Evolutionary conservation across 2,113 vertebrate genomes (phyloP), one percentile per base, ranked within the genome.

Genomic region (Stictonetta naevosa): DNA sequence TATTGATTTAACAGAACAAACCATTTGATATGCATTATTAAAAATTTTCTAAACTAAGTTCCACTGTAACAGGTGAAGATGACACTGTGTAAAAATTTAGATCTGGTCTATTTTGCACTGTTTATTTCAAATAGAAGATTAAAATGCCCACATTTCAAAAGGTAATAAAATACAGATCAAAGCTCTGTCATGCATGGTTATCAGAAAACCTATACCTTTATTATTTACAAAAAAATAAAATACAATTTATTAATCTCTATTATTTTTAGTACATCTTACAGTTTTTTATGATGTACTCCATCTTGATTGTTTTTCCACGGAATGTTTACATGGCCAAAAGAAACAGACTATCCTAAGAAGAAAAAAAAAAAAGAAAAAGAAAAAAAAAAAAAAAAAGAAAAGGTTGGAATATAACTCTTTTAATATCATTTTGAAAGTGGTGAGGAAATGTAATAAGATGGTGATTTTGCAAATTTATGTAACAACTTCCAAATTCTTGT

Each of bases 401-500:
- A 77, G 6, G 14, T 17, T 86, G 64, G 64, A 86, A 34, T 42
- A 14, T 40, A 60, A 60, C 36, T 91, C 55, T n/a, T 80, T 46
- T 22, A 44, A 79, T 38, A 36, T 60, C 15, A 60, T 81, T 86
- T 50, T 76, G 53, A 76, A 94, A 75, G 44, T 50, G 14, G 7
- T 62, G 15, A 88, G 62, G 25, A 88, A 92, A 86, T 69, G 25
- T 73, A 94, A 58, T 28, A 73, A 78, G 78, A 92, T 42, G 28
- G 53, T 93, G 71, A 91, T 62, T 93, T 88, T 78, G 55, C 40
- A 64, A 38, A 91, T 84, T 58, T 76, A 86, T 62, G 34, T 58
- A 75, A 80, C n/a, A 90, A 92, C 88, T 87, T 76, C 53, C 53
- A 96, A 48, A 69, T 79, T 48, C 66, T 93, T 86, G 62, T 95